These are phyloP conservation scores for Drosophila ezoana DNA, from an alignment of 2,888 invertebrate species.

Conservation along the genomic window DNA sequence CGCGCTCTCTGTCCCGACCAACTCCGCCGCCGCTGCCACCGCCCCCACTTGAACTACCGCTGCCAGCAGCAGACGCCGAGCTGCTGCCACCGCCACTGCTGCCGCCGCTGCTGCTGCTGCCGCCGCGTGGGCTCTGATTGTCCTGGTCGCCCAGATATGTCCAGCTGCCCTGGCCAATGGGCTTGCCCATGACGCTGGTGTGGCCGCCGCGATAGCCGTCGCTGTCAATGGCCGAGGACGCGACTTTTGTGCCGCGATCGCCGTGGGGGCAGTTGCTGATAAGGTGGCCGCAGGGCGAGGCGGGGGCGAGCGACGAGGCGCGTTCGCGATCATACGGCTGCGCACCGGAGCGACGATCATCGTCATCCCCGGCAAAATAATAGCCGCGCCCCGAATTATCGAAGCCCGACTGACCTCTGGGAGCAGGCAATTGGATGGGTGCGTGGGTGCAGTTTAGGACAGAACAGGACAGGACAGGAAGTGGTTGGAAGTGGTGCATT, in stretches of 20 bases:
- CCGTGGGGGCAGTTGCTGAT: constrained; percentile 71
- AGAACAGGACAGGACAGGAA: constrained; percentile 17
- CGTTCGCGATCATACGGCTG: constrained; percentile 58
- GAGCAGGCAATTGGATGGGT: constrained; percentile 20
- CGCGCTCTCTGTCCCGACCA: constrained; percentile 60
- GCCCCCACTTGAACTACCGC: constrained; percentile 42
- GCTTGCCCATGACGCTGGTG: constrained; percentile 57
- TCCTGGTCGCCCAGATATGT: constrained; percentile 80
- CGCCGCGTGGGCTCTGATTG: constrained; percentile 47
- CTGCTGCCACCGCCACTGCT: constrained; percentile 49
- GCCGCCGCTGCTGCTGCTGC: constrained; percentile 50
- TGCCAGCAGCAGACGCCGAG: constrained; percentile 38
- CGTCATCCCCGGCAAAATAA: constrained; percentile 87
- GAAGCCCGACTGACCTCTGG: constrained; percentile 88
- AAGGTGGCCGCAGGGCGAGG: constrained; percentile 67
- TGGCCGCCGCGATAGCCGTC: constrained; percentile 64
- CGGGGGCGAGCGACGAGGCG: constrained; percentile 28
- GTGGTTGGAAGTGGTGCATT: constrained; percentile 52
- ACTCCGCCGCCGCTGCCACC: constrained; percentile 45
- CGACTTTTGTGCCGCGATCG: constrained; percentile 65
- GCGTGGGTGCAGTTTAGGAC: constrained; percentile 52
- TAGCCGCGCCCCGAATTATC: constrained; percentile 88
- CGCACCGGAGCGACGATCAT: constrained; percentile 57
- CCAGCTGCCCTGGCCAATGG: constrained; percentile 64
- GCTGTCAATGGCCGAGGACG: constrained; percentile 76